Conservation (phyloP, 2,888 invertebrate species). For the Cremastinae sp. region DNA sequence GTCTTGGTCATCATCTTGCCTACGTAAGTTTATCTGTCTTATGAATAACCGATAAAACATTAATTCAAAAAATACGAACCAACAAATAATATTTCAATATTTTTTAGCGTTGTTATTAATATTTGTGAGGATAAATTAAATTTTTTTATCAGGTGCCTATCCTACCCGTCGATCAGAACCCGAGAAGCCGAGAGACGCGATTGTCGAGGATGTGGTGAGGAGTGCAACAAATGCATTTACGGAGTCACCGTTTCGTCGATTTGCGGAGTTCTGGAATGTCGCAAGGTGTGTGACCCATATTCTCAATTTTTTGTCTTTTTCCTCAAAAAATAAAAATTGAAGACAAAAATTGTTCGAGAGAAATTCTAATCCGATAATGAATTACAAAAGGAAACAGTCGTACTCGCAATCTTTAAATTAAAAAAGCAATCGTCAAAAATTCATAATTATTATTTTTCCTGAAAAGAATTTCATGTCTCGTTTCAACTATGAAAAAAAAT, state of each 20-base stretch:
- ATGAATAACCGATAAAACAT: neutral
- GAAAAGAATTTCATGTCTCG: too few species aligned
- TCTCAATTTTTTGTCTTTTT: neutral
- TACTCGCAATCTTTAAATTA: too few species aligned
- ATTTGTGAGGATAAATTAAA: neutral
- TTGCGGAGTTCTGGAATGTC: constrained; percentile 71
- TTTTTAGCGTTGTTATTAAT: neutral
- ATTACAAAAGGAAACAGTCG: too few species aligned
- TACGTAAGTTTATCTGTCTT: constrained; percentile 64
- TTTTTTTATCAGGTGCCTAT: constrained; percentile 62
- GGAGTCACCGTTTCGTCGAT: constrained; percentile 66
- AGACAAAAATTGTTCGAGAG: neutral
- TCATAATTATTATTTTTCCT: too few species aligned
- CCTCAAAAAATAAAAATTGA: neutral
- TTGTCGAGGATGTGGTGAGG: constrained; percentile 69
- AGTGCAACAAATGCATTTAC: constrained; percentile 70
- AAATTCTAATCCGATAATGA: too few species aligned
- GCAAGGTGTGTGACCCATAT: constrained; percentile 62
- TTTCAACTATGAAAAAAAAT: too few species aligned
- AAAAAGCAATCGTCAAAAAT: too few species aligned
- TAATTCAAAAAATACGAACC: too few species aligned
- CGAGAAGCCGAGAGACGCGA: constrained; percentile 60
- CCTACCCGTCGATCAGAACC: constrained; percentile 68
- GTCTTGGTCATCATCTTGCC: constrained; percentile 64
- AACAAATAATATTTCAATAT: neutral